A percentile compares a stretch with the other conserved stretches of the same genome.
Conservation (phyloP, 2,797 vertebrate genomes). For the Acestrorhynchus altus region DNA sequence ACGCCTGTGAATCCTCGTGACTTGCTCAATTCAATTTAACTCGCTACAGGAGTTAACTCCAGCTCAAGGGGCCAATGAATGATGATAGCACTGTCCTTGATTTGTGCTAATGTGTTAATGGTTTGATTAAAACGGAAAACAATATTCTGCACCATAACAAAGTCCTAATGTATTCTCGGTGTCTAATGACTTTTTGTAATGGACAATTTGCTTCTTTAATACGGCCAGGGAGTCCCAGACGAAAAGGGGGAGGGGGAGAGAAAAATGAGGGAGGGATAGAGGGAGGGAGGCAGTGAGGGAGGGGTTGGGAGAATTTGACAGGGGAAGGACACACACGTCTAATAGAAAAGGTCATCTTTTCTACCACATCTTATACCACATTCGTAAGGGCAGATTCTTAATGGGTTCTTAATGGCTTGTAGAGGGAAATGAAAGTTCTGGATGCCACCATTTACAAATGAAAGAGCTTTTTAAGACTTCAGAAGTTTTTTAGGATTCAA, state of each 20-base stretch:
- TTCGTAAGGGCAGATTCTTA: slow-evolving; percentile 16
- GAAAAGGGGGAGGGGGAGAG: slow-evolving; percentile 11
- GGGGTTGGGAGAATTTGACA: slow-evolving; percentile 15
- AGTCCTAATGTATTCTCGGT: slow-evolving; percentile 62
- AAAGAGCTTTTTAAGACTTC: neutral
- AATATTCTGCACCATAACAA: slow-evolving; percentile 63
- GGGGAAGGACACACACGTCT: slow-evolving; percentile 38
- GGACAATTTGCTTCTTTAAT: slow-evolving; percentile 65
- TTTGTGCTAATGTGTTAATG: slow-evolving; percentile 60
- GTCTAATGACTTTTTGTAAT: slow-evolving; percentile 65
- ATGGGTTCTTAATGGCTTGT: slow-evolving; percentile 28
- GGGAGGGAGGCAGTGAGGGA: neutral
- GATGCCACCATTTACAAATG: neutral
- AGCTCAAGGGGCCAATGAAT: slow-evolving; percentile 47
- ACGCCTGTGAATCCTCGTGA: slow-evolving; percentile 15
- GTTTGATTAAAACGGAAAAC: slow-evolving; percentile 64
- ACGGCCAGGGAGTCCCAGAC: slow-evolving; percentile 57
- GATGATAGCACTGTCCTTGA: slow-evolving; percentile 57
- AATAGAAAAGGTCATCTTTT: slow-evolving; percentile 53
- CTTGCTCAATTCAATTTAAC: slow-evolving; percentile 47
- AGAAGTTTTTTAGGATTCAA: neutral
- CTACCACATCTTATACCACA: neutral
- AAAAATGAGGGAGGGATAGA: neutral
- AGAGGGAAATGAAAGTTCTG: slow-evolving; percentile 19
- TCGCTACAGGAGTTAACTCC: slow-evolving; percentile 27